Evolutionary conservation across 2,888 invertebrate genomes (phyloP).

Genomic region (Rotaria sp.): DNA sequence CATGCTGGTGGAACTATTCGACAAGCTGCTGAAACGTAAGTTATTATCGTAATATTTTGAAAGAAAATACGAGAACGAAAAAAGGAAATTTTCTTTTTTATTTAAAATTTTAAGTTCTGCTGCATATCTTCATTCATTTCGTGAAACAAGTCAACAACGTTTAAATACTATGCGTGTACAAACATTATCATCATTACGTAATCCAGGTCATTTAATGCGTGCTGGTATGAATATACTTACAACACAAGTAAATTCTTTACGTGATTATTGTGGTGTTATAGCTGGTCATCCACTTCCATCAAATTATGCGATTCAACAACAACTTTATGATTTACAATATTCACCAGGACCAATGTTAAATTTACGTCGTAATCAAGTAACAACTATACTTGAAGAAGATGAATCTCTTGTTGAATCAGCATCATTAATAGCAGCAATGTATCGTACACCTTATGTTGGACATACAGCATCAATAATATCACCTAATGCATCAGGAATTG

Average conservation of each 20-base stretch:
- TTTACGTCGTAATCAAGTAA: not conserved
- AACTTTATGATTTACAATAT: not conserved
- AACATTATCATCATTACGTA: slow-evolving; percentile 1
- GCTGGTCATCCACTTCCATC: not conserved
- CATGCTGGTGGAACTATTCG: slow-evolving; percentile 24
- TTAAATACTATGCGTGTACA: slow-evolving; percentile 20
- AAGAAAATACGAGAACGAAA: too few species aligned
- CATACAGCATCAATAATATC: not conserved
- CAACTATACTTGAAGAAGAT: not conserved
- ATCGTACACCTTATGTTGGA: not conserved
- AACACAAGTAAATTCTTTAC: not conserved
- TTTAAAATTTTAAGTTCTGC: not conserved
- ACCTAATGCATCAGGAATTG: not conserved
- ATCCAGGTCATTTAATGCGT: slow-evolving; percentile 22
- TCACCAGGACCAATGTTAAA: not conserved
- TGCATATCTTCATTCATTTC: slow-evolving; percentile 12
- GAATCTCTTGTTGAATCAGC: not conserved
- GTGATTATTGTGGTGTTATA: slow-evolving; percentile 11
- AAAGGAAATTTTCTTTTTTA: too few species aligned
- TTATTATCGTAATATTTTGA: too few species aligned
- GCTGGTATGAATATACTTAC: slow-evolving; percentile 20
- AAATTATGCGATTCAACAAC: not conserved
- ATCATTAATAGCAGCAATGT: not conserved
- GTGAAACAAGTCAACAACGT: slow-evolving; percentile 24
- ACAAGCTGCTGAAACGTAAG: slow-evolving; percentile 22